Conservation (phyloP, 1,140 invertebrate species). For the Drosophila pallidifrons region DNA sequence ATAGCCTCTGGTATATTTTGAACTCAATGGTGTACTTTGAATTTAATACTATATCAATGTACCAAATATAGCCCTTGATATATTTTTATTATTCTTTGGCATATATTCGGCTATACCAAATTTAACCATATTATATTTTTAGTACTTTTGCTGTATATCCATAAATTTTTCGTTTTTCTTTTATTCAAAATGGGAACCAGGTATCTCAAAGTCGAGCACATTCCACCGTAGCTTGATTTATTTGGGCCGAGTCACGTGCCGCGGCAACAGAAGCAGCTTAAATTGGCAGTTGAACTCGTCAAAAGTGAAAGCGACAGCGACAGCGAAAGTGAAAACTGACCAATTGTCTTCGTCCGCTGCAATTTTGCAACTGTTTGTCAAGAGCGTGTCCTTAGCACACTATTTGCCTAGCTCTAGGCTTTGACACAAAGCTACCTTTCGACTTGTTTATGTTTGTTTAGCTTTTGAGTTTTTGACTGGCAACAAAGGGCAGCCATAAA, state of each 20-base stretch:
- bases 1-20: too few relatives aligned
- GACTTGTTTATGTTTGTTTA: background rate
- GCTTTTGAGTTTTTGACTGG: background rate
- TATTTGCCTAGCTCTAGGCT: slow-evolving; percentile 14
- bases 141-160: too few relatives aligned
- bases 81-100: too few relatives aligned
- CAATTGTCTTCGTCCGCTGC: slow-evolving; percentile 7
- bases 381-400: background rate
- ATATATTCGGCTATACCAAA: too few relatives aligned
- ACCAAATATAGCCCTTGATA: too few relatives aligned
- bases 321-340: background rate
- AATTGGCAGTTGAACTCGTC: slow-evolving; percentile 1
- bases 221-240: too few relatives aligned
- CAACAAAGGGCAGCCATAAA: background rate
- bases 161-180: too few relatives aligned
- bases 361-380: background rate
- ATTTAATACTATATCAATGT: too few relatives aligned
- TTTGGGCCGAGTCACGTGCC: slow-evolving; percentile 17
- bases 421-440: background rate
- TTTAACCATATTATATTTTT: too few relatives aligned
- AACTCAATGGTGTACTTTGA: too few relatives aligned
- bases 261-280: background rate
- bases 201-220: too few relatives aligned
- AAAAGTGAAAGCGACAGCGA: background rate
- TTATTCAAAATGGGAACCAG: too few relatives aligned